These are phyloP conservation scores for Cheumatopsyche charites DNA, from an alignment of 1,140 invertebrate species.

Conservation along the genomic window DNA sequence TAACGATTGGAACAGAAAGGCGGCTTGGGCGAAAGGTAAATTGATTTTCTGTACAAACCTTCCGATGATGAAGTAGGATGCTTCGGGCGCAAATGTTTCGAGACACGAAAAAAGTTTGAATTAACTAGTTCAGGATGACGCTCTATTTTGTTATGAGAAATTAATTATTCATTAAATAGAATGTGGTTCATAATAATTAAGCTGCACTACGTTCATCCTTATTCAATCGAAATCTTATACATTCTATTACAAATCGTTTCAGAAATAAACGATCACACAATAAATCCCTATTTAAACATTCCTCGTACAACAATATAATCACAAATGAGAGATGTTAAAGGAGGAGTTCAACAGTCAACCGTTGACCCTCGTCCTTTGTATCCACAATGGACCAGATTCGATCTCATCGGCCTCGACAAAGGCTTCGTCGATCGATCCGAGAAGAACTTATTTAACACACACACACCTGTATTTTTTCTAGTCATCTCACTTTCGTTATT, in stretches of 20 bases:
- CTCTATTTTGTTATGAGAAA: too few species aligned
- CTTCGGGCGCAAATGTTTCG: slow-evolving; percentile 12
- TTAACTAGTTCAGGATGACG: background rate
- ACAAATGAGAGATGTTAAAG: background rate
- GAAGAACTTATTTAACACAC: background rate
- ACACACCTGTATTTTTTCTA: background rate
- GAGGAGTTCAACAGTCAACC: background rate
- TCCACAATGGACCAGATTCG: slow-evolving; percentile 22
- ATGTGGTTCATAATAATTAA: too few species aligned
- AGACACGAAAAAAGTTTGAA: slow-evolving; percentile 6
- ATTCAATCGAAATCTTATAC: background rate
- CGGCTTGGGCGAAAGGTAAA: background rate
- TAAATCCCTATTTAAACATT: background rate
- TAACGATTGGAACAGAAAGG: background rate
- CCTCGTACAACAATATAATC: background rate
- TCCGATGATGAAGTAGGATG: slow-evolving; percentile 24
- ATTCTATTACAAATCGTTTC: background rate
- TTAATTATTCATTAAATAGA: too few species aligned
- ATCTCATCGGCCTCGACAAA: slow-evolving; percentile 12
- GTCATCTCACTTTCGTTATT: slow-evolving; percentile 45
- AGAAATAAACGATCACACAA: too few species aligned
- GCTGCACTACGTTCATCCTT: too few species aligned
- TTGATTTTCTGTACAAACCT: slow-evolving; percentile 30
- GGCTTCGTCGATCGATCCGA: slow-evolving; percentile 12
- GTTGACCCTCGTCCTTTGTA: slow-evolving; percentile 24